These are phyloP conservation scores for Drosophila ficusphila DNA, from an alignment of 1,140 invertebrate genomes.

Conservation along the genomic window DNA sequence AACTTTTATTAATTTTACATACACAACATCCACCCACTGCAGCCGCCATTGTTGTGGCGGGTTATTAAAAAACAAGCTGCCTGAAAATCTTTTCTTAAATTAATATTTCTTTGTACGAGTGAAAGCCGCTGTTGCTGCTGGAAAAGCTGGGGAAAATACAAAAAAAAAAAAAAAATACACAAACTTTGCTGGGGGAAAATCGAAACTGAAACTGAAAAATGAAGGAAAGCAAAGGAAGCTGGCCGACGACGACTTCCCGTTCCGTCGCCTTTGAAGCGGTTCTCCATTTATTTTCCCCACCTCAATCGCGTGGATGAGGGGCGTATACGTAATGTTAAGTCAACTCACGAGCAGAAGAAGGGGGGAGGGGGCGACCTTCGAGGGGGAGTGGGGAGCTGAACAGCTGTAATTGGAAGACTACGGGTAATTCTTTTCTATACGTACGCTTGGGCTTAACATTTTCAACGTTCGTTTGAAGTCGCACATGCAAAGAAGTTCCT, in stretches of 20 bases:
- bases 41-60: constrained; percentile 61
- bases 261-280: constrained; percentile 56
- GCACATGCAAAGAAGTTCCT: background rate
- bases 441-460: background rate
- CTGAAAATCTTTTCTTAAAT: constrained; percentile 73
- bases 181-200: constrained; percentile 19
- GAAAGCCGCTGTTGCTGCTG: background rate
- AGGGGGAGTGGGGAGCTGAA: background rate
- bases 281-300: constrained; percentile 58
- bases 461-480: constrained; percentile 28
- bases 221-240: constrained; percentile 41
- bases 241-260: constrained; percentile 62
- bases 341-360: too few relatives aligned
- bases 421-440: constrained; percentile 7
- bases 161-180: background rate
- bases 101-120: constrained; percentile 69
- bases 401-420: constrained; percentile 24
- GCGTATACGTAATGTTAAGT: constrained; percentile 18
- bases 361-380: background rate
- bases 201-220: constrained; percentile 36
- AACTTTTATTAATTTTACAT: constrained; percentile 81
- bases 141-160: background rate
- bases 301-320: background rate
- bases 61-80: constrained; percentile 77
- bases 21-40: constrained; percentile 20